These are phyloP conservation scores for Streblospio benedicti DNA, from an alignment of 1,140 invertebrate species.

Conservation along the genomic window DNA sequence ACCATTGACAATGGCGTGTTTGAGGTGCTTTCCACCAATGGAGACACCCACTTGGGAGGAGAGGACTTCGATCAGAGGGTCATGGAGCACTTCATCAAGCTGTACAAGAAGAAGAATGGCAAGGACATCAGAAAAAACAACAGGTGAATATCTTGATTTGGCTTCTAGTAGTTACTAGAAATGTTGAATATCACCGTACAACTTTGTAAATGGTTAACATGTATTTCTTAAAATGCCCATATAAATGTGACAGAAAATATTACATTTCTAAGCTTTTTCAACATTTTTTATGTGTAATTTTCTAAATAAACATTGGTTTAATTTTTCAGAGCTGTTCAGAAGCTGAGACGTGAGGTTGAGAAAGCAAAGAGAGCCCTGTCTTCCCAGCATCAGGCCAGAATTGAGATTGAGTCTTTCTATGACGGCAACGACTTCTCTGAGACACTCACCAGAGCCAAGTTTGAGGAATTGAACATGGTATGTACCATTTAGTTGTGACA, in stretches of 20 bases:
- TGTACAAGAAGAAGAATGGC: conserved; percentile 98
- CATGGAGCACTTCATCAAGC: conserved; percentile 96
- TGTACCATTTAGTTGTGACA: conserved; percentile 14
- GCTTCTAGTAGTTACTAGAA: too few relatives aligned
- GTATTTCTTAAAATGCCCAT: too few relatives aligned
- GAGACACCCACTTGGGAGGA: conserved; percentile 94
- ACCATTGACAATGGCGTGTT: conserved; percentile 98
- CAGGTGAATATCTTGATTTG: too few relatives aligned
- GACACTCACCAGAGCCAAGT: conserved; percentile 95
- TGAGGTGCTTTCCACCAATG: conserved; percentile 87
- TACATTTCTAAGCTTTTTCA: too few relatives aligned
- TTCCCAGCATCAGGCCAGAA: conserved; percentile 87
- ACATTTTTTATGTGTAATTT: too few relatives aligned
- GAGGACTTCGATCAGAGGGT: conserved; percentile 98
- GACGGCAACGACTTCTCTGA: conserved; percentile 99
- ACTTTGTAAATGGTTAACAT: too few relatives aligned
- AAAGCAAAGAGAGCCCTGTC: conserved; percentile 95
- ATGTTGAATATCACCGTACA: too few relatives aligned
- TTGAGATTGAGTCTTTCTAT: conserved; percentile 98
- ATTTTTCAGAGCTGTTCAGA: conserved; percentile 94
- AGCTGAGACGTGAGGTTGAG: conserved; percentile 91
- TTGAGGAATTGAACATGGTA: conserved; percentile 96
- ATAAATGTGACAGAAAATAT: too few relatives aligned
- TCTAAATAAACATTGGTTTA: too few relatives aligned
- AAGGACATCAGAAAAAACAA: conserved; percentile 93